phyloP scores from a whole-genome alignment of 1,140 invertebrate species.

The Chlorops oryzae region DNA sequence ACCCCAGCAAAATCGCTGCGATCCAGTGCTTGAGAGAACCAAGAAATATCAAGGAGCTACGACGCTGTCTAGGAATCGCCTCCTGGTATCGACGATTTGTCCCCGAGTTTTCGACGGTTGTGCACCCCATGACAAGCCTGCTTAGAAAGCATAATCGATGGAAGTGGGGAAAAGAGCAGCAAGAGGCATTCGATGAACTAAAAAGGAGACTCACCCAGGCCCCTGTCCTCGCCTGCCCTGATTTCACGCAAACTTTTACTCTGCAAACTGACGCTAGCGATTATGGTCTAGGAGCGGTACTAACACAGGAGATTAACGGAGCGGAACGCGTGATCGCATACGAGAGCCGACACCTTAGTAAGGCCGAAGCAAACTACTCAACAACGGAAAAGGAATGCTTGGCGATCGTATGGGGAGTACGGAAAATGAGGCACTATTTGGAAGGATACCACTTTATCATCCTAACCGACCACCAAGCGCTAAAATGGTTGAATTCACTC shows the following conservation, averaged over 20 bases:
- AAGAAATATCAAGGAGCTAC: conserved; percentile 29
- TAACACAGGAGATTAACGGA: not conserved
- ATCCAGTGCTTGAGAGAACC: too few relatives aligned
- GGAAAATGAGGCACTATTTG: conserved; percentile 5
- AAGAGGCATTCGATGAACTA: conserved; percentile 4
- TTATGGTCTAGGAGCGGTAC: not conserved
- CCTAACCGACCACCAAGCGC: conserved; percentile 14
- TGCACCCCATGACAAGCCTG: conserved; percentile 32
- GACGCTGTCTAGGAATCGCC: conserved; percentile 37
- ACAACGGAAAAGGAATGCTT: conserved; percentile 6
- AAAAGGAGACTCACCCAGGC: conserved; percentile 13
- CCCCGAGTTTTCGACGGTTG: conserved; percentile 24
- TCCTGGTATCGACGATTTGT: conserved; percentile 44
- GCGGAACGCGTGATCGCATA: too few relatives aligned
- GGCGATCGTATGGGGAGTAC: too few relatives aligned
- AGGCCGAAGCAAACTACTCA: too few relatives aligned
- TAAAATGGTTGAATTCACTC: conserved; percentile 38
- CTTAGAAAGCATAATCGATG: conserved; percentile 15
- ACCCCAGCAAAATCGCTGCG: conserved; percentile 25
- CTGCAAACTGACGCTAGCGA: conserved; percentile 11
- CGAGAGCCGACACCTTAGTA: too few relatives aligned
- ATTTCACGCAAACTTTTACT: conserved; percentile 12
- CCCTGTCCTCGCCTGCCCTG: too few relatives aligned
- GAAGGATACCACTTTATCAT: conserved; percentile 2
- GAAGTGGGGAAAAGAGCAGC: not conserved